Conservation (phyloP, 2,113 vertebrate genomes). For the Todiramphus saurophagus region DNA sequence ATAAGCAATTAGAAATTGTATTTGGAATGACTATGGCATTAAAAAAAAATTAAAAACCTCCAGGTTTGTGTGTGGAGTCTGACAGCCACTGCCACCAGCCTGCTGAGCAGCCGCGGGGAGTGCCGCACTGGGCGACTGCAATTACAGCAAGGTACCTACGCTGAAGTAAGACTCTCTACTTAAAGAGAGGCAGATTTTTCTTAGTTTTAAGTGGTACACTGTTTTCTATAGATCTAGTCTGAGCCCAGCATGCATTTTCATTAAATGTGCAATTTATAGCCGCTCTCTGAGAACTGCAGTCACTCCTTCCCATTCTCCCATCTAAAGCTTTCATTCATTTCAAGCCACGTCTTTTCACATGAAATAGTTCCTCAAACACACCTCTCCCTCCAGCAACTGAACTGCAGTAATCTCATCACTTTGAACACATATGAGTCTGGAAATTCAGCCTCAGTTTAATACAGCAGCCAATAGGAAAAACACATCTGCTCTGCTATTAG, state of each 20-base stretch:
- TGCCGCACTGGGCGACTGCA: no score
- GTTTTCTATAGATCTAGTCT: neutral
- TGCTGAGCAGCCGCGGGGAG: neutral
- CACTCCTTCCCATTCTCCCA: neutral
- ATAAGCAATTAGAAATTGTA: neutral
- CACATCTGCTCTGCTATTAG: neutral
- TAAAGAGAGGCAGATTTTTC: neutral
- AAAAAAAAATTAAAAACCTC: neutral
- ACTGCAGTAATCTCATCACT: neutral
- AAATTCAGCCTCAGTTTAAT: neutral
- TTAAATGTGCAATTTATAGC: neutral
- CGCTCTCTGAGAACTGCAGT: neutral
- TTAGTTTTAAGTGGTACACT: neutral
- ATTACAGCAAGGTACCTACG: neutral
- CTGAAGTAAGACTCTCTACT: neutral
- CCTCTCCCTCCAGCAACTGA: neutral
- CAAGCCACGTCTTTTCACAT: neutral
- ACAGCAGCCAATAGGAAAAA: neutral
- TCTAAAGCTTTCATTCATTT: neutral
- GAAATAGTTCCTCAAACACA: neutral
- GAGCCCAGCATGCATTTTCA: neutral
- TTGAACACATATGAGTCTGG: neutral
- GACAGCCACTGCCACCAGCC: neutral
- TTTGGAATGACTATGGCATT: neutral
- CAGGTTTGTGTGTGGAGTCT: neutral